Percentiles rank a stretch among this genome's conserved stretches.
Conservation (phyloP, 2,888 invertebrate genomes). For the Drosophila emarginata region DNA sequence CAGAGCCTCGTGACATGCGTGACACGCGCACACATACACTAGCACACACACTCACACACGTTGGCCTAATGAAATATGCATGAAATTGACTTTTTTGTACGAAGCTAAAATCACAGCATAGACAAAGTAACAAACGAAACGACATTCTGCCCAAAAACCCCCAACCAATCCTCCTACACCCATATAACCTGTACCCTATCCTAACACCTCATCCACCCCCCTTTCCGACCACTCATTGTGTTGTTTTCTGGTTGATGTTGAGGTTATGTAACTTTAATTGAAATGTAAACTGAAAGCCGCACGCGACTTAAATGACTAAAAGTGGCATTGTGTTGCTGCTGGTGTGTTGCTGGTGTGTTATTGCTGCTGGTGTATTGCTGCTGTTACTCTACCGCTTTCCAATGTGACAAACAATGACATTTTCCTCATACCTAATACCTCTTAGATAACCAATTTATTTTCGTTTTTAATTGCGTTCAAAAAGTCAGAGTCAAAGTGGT, state of each 20-base stretch:
- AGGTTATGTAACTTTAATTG: constrained; percentile 75
- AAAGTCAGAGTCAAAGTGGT: constrained; percentile 58
- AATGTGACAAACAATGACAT: constrained; percentile 65
- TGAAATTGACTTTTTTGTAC: constrained; percentile 73
- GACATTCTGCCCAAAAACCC: constrained; percentile 8
- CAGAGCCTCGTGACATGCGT: constrained; percentile 30
- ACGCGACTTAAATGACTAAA: constrained; percentile 67
- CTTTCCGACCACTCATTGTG: constrained; percentile 17
- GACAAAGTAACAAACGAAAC: constrained; percentile 37
- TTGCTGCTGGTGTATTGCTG: neutral
- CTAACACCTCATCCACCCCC: neutral
- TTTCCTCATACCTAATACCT: constrained; percentile 8
- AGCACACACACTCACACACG: constrained; percentile 31
- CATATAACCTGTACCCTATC: too few species aligned
- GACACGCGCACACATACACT: constrained; percentile 26
- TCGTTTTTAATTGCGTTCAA: constrained; percentile 67
- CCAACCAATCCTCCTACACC: neutral
- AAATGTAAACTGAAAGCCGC: constrained; percentile 73
- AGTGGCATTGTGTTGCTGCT: constrained; percentile 46
- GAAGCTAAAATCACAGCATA: constrained; percentile 71
- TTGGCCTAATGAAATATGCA: constrained; percentile 70
- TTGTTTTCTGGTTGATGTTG: constrained; percentile 53
- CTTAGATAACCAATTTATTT: constrained; percentile 23
- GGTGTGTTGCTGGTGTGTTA: neutral
- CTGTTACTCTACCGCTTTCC: constrained; percentile 11